Base-by-base conservation (phyloP, 2,888 invertebrate species). In the Lithosia quadra region DNA sequence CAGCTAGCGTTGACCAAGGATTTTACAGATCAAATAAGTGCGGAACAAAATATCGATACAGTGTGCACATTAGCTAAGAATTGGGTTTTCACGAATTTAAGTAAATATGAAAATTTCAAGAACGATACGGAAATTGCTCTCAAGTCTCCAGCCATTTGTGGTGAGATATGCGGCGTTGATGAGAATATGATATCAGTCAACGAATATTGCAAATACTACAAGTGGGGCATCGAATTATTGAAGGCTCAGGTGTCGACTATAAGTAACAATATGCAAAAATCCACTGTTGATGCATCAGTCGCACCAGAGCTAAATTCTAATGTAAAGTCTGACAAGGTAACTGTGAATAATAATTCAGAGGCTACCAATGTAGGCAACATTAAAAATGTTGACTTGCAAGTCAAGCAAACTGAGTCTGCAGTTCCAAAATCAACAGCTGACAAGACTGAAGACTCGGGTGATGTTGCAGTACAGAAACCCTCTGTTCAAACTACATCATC, bases 201-300 rank as follows among this genome's bases (percentile, higher is more conserved):
- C 65, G 90, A 83, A 69, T 92, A 81, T 70, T 95, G 94, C 78
- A 94, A 92, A 81, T 95, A 92, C 79, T 94, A 83, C 71, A 89
- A 91, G 72, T 93, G 90, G 91, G 93, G 93, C 0, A 43, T 72
- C 36, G 73, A 75, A 43, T 49, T 74, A 60, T 77, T 93, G 55
- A 84, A 83, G 22, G 68, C 55, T 36, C 72, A 75, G 61, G 56
- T 64, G 21, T 72, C 63, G 34, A 55, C 77, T 36, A 60, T 68
- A 68, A 59, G 59, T 9, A 76, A 78, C 65, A 76, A 71, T 13
- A 66, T 64, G 8, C 67, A 72, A 22, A 69, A 74, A 22, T 67
- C 71, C 67, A 68, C 61, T 24, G 73, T 61, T 15, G 58, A 49
- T 28, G 36, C 75, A 58, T 66, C 73, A 34, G 67, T 63, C 15